phyloP scores from a whole-genome alignment of 2,888 invertebrate species.

The Limnephilus marmoratus region DNA sequence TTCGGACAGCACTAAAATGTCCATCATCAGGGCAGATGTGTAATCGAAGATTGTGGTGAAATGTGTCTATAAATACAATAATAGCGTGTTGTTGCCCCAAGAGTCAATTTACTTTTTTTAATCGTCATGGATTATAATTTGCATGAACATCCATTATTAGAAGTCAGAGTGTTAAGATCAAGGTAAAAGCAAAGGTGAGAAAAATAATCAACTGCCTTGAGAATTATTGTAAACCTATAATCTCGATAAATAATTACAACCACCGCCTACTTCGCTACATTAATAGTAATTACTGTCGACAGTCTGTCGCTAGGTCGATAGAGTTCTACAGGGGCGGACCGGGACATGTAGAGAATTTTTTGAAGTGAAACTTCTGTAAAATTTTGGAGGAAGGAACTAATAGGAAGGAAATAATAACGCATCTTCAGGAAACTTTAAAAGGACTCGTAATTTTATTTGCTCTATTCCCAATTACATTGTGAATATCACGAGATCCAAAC shows the following conservation, averaged over 20 bases:
- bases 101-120: background rate
- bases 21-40: no score
- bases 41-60: no score
- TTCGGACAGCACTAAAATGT: no score
- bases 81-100: background rate
- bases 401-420: no score
- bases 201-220: background rate
- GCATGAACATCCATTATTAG: background rate
- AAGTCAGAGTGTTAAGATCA: background rate
- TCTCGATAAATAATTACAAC: background rate
- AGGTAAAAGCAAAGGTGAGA: background rate
- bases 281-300: background rate
- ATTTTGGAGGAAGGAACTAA: no score
- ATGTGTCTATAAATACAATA: background rate
- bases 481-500: no score
- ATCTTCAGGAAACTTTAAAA: no score
- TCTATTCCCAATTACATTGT: no score
- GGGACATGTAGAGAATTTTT: no score
- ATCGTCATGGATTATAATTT: background rate
- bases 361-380: no score
- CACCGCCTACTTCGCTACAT: background rate
- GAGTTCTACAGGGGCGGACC: background rate
- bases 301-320: background rate
- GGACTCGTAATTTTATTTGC: no score
- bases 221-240: background rate